Conservation (phyloP, 2,888 invertebrate species). For the Graphium colonna region DNA sequence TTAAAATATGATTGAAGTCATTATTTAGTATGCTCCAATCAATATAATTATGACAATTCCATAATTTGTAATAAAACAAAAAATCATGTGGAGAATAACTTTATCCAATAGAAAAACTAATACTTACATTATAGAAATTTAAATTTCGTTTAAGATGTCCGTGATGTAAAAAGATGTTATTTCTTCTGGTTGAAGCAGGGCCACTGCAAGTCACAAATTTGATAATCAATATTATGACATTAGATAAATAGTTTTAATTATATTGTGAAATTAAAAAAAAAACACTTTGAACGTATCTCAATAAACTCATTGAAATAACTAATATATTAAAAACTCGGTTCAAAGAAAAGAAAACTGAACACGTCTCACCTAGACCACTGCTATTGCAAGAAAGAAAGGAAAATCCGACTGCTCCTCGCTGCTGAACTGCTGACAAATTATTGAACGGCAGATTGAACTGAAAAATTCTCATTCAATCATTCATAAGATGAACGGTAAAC, state of each 20-base stretch:
- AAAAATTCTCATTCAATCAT: not conserved
- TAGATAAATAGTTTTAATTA: not conserved
- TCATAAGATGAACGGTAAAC: not conserved
- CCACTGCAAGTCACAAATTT: constrained; percentile 49
- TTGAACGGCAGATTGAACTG: not conserved
- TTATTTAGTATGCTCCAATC: too few relatives aligned
- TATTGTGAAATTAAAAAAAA: not conserved
- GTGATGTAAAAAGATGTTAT: constrained; percentile 45
- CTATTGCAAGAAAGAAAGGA: constrained; percentile 48
- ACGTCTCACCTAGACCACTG: constrained; percentile 74
- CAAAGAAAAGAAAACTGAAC: constrained; percentile 26
- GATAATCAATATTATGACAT: not conserved
- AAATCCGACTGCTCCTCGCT: not conserved
- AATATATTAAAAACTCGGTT: not conserved
- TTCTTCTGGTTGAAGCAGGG: constrained; percentile 54
- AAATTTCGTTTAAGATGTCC: constrained; percentile 45
- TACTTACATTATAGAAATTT: constrained; percentile 58
- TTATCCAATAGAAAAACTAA: not conserved
- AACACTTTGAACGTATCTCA: not conserved
- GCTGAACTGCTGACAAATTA: constrained; percentile 30
- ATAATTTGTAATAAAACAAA: too few relatives aligned
- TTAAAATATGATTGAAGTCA: too few relatives aligned
- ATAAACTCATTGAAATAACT: not conserved
- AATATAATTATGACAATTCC: not conserved
- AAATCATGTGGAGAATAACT: not conserved